Evolutionary conservation across 2,797 vertebrate genomes (phyloP).

Genomic region (Halcyon smyrnensis): DNA sequence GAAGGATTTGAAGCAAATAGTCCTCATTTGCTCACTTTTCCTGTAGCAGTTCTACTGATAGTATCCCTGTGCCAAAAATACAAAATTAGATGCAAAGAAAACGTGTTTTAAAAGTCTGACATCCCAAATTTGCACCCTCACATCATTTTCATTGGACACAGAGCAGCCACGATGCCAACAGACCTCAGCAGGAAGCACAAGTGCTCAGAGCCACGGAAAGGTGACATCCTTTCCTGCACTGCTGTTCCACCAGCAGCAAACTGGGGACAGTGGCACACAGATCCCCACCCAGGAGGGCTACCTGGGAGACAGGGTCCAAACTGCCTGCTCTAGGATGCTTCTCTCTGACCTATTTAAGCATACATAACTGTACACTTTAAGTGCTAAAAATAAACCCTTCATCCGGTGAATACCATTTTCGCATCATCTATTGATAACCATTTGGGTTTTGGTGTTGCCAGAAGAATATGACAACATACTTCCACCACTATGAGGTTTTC

Average conservation of each 20-base stretch:
- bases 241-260: neutral
- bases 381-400: neutral
- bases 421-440: neutral
- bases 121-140: fast-evolving
- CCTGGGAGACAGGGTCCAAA: neutral
- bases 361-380: neutral
- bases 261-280: fast-evolving
- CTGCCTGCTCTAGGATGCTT: neutral
- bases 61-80: neutral
- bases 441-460: neutral
- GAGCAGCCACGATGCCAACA: fast-evolving
- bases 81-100: neutral
- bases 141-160: fast-evolving
- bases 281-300: neutral
- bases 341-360: neutral
- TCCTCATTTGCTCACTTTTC: neutral
- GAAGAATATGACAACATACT: neutral
- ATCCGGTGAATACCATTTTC: neutral
- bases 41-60: neutral
- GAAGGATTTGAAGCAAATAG: neutral
- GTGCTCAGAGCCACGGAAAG: neutral
- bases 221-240: neutral
- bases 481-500: neutral
- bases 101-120: neutral
- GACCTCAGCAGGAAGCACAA: neutral